Base-by-base conservation (phyloP, 2,113 vertebrate genomes). In the Tinamus guttatus region DNA sequence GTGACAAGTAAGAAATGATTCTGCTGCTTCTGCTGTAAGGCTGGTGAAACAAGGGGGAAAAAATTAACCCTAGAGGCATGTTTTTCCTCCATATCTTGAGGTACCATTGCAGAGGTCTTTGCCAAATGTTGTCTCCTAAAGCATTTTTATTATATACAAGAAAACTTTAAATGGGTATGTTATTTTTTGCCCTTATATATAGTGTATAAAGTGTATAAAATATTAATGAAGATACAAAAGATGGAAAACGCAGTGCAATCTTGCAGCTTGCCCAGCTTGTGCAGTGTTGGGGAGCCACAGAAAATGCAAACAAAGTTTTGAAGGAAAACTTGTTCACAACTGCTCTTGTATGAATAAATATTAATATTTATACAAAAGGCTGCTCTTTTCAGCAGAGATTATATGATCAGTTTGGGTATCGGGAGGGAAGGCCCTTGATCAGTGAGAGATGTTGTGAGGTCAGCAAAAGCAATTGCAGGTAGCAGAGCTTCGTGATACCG, bases 291-390 rank as follows among this genome's bases (percentile, higher is more conserved):
- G 47, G 80, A 74, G 54, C 88, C 90, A 83, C 54, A 95, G 95
- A 92, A 93, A 96, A 95, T 95, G 43, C 79, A 89, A 96, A 83
- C 58, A 85, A 87, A 94, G 21, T 94, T 95, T 90, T 92, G 47
- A 95, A 94, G 86, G 94, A 90, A 87, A 95, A 75, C 43, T 24
- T 97, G 41, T 92, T 96, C 67, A 87, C n/a, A 41, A 45, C 74
- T 95, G 85, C 75, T 51, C 93, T 85, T 74, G 71, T 90, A 87
- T 70, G 18, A 94, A 83, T 95, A 88, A 96, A 95, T 81, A 93
- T 94, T 92, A 89, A 79, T 95, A 85, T 95, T 95, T 96, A 71
- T 94, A 69, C 76, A 85, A 88, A 97, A 95, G 71, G 22, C 76
- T 86, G 36, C 70, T 95, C 34, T 71, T 95, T 27, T 95, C 64